phyloP scores from a whole-genome alignment of 2,113 vertebrate species.

The Cebus imitator region DNA sequence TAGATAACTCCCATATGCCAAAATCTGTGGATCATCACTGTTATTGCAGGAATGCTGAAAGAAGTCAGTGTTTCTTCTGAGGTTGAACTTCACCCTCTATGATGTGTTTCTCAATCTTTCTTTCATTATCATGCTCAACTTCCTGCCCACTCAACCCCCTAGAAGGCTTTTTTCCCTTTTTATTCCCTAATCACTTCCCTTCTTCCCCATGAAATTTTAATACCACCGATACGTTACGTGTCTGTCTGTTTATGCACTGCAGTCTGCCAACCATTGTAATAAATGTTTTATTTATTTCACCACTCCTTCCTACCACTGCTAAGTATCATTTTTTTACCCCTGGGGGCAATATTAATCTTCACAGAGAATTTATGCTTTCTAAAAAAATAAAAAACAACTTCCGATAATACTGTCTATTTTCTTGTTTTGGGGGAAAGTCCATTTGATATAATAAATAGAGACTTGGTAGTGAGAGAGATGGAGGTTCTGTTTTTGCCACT shows the following conservation, averaged over 20 bases:
- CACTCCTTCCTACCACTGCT: accelerated
- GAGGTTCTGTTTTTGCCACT: background rate
- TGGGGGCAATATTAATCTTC: background rate
- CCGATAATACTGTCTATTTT: background rate
- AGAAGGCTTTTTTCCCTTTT: background rate
- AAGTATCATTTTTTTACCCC: background rate
- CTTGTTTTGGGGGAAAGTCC: background rate
- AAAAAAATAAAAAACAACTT: background rate
- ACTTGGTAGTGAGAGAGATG: background rate
- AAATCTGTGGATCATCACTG: background rate
- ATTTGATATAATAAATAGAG: background rate
- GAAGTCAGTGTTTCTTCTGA: background rate
- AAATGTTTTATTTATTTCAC: background rate
- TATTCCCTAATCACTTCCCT: background rate
- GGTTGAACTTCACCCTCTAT: background rate
- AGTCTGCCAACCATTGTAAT: background rate
- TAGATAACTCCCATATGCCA: slow-evolving; percentile 19
- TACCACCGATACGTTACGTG: background rate
- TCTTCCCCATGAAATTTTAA: background rate
- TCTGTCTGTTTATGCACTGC: background rate
- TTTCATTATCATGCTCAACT: background rate
- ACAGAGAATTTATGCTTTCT: background rate
- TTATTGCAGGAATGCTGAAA: background rate
- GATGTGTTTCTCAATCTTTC: background rate
- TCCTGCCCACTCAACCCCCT: background rate